Conservation (phyloP, 1,140 invertebrate species). For the Rhopalosiphum maidis region DNA sequence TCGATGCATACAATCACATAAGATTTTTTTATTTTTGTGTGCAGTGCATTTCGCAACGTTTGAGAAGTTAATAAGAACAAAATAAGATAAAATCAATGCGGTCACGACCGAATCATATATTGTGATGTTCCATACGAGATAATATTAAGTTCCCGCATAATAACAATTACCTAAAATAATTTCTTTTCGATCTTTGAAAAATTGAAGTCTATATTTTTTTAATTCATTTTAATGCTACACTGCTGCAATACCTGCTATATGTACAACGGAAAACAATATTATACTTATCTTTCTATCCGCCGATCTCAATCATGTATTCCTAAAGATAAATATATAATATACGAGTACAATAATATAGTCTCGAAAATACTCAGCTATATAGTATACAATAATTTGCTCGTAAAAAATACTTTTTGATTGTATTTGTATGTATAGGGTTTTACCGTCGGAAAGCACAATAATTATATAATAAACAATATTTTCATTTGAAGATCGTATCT, state of each 20-base stretch:
- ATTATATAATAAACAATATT: not conserved
- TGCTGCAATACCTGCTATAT: not conserved
- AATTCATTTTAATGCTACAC: not conserved
- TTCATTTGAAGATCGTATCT: not conserved
- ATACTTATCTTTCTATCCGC: not conserved
- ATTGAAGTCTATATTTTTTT: not conserved
- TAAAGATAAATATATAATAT: not conserved
- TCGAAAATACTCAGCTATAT: not conserved
- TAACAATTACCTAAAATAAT: not conserved
- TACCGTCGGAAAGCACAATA: not conserved
- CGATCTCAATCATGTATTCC: not conserved
- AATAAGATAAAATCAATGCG: constrained; percentile 28
- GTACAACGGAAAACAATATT: not conserved
- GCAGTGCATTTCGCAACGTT: not conserved
- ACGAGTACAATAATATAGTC: not conserved
- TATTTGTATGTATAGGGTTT: not conserved
- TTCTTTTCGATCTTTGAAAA: not conserved
- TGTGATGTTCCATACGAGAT: not conserved
- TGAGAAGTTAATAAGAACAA: not conserved
- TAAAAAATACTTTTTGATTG: not conserved
- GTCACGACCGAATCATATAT: not conserved
- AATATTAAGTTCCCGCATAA: not conserved
- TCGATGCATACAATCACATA: not conserved
- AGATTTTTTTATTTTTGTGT: not conserved
- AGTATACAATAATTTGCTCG: not conserved